Evolutionary conservation across 2,113 vertebrate species (phyloP).

Genomic region (Pycnonotus jocosus): DNA sequence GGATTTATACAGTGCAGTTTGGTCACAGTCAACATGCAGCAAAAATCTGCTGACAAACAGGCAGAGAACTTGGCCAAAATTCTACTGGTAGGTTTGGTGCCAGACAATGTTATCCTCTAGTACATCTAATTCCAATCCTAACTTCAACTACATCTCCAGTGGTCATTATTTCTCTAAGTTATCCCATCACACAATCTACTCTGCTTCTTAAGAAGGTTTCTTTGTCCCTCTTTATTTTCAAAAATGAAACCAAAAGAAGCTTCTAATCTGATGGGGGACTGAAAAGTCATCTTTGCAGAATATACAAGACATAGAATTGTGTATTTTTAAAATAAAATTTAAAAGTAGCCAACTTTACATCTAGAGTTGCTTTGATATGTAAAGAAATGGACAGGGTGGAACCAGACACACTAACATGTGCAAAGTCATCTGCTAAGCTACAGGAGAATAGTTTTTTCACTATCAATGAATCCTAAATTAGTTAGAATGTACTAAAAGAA

Average conservation of each 20-base stretch:
- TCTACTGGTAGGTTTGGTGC: not conserved
- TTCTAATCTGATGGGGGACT: rapidly evolving
- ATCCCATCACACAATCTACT: not conserved
- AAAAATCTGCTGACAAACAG: not conserved
- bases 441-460: not conserved
- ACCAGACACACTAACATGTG: rapidly evolving
- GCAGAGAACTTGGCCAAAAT: not conserved
- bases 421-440: not conserved
- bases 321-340: not conserved
- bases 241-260: not conserved
- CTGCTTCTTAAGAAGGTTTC: not conserved
- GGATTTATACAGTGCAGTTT: not conserved
- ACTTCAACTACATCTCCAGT: not conserved
- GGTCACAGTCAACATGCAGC: not conserved
- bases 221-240: not conserved
- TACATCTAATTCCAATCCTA: not conserved
- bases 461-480: not conserved
- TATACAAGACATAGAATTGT: not conserved
- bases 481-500: not conserved
- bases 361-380: not conserved
- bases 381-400: not conserved
- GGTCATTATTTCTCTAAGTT: not conserved
- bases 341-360: not conserved
- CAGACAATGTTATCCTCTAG: not conserved
- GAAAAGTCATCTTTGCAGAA: not conserved